Percentiles rank a stretch among this genome's conserved stretches.
Evolutionary conservation across 2,888 invertebrate species (phyloP).

Genomic region (Eilema sororculum): DNA sequence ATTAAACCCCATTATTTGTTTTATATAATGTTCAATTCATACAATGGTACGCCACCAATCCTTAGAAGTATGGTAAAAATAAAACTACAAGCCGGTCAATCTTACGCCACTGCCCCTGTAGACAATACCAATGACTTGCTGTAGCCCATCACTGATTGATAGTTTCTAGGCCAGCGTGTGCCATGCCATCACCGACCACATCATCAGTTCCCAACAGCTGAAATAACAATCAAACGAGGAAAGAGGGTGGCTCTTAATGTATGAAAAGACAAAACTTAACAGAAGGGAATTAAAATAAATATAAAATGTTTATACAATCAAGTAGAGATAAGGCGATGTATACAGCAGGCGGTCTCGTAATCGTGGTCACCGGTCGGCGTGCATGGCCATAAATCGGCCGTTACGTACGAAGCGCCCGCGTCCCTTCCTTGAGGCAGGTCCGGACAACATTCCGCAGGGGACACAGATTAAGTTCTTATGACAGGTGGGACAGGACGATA

Average conservation of each 20-base stretch:
- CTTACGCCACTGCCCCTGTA: no score
- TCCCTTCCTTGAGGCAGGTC: conserved; percentile 64
- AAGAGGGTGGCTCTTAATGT: background rate
- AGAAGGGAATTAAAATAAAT: background rate
- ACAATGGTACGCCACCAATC: no score
- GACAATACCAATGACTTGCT: no score
- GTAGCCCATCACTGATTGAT: no score
- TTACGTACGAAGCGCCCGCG: conserved; percentile 43
- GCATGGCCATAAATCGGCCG: conserved; percentile 43
- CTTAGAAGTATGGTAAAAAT: background rate
- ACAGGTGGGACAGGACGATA: conserved; percentile 7
- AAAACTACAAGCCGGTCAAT: no score
- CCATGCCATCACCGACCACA: no score
- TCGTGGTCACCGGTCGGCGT: conserved; percentile 32
- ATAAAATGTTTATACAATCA: conserved; percentile 3
- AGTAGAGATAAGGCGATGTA: conserved; percentile 2
- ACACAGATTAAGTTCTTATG: conserved; percentile 34
- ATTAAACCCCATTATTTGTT: background rate
- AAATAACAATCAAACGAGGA: background rate
- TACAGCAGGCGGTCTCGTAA: conserved; percentile 22
- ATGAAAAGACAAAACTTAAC: background rate
- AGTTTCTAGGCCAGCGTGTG: no score
- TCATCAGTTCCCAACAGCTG: background rate
- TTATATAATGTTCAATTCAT: no score
- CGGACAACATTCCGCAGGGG: conserved; percentile 56